phyloP scores from a whole-genome alignment of 2,113 vertebrate genomes.

The Phodopus roborovskii region DNA sequence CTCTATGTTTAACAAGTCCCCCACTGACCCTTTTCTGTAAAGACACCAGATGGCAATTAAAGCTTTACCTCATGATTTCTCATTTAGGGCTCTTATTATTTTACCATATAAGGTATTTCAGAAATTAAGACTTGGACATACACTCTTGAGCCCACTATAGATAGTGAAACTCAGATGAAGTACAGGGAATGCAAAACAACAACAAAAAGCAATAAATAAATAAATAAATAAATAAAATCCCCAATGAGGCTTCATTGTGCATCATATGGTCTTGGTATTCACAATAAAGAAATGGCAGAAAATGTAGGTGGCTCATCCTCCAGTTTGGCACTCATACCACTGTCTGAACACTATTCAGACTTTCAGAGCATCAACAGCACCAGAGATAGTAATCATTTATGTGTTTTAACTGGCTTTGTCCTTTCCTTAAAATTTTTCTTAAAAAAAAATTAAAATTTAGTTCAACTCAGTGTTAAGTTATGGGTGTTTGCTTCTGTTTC shows the following conservation, averaged over 20 bases:
- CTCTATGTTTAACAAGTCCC: neutral
- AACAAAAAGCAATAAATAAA: neutral
- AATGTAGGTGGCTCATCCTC: accelerated
- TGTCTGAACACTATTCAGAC: neutral
- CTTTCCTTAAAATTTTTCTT: constrained; percentile 15
- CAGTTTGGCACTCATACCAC: neutral
- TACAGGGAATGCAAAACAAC: neutral
- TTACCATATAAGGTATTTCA: neutral
- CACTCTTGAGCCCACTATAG: neutral
- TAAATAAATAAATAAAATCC: neutral
- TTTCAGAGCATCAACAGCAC: neutral
- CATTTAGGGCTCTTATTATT: neutral
- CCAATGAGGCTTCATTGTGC: neutral
- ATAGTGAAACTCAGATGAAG: neutral
- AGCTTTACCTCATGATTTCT: neutral
- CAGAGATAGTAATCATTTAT: neutral
- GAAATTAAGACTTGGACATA: neutral
- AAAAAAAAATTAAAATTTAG: constrained; percentile 40
- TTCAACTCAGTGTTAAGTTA: no score
- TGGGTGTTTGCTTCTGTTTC: no score
- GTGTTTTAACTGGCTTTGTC: constrained; percentile 12
- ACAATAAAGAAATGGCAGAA: neutral
- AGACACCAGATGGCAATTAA: neutral
- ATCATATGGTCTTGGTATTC: neutral
- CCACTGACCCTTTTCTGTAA: neutral